A percentile compares a stretch with the other conserved stretches of the same genome.
phyloP scores from a whole-genome alignment of 23 tunicate species.

The Clavelina lepadiformis region DNA sequence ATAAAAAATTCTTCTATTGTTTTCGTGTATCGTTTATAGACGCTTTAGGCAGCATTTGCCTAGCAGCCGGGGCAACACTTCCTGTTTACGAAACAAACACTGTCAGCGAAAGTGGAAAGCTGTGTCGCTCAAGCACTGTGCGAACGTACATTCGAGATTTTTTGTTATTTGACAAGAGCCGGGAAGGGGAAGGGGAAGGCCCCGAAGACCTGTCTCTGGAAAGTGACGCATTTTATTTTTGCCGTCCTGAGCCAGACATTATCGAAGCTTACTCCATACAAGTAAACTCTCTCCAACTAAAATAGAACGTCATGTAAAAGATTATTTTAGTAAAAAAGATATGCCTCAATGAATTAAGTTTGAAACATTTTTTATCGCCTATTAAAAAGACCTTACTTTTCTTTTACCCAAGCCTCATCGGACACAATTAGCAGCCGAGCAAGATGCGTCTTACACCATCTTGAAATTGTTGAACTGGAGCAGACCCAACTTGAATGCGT shows the following conservation, averaged over 20 bases:
- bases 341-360: background rate
- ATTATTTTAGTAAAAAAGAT: too few relatives aligned
- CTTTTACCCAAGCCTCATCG: too few relatives aligned
- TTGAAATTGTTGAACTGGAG: conserved; percentile 33
- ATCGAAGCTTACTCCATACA: conserved; percentile 13
- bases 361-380: too few relatives aligned
- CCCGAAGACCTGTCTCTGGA: background rate
- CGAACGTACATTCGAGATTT: conserved; percentile 9
- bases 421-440: conserved; percentile 30
- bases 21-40: conserved; percentile 8
- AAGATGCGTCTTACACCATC: conserved; percentile 39
- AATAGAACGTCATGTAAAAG: too few relatives aligned
- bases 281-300: too few relatives aligned
- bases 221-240: background rate
- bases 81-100: conserved; percentile 34
- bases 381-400: too few relatives aligned
- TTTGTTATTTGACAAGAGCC: too few relatives aligned
- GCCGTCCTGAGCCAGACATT: conserved; percentile 10
- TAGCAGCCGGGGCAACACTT: conserved; percentile 61
- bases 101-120: background rate
- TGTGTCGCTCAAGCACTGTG: conserved; percentile 18
- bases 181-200: background rate
- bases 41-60: conserved; percentile 45
- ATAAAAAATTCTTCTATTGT: background rate
- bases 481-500: background rate